Conservation (phyloP, 2,888 invertebrate species). For the Tanytarsus gracilentus region DNA sequence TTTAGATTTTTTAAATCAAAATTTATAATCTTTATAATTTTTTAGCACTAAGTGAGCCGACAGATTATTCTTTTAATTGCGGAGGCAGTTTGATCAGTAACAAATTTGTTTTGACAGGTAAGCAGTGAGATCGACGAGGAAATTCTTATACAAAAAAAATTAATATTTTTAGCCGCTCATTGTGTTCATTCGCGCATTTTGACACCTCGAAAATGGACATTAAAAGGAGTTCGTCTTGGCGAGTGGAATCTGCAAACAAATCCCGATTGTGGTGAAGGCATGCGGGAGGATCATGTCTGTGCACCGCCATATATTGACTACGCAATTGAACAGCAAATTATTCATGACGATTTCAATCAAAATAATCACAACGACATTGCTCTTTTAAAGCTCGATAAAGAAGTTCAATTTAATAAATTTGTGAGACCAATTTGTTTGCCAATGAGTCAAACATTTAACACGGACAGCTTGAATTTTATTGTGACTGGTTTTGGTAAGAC, state of each 20-base stretch:
- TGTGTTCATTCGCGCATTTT: background rate
- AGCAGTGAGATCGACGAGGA: too few relatives aligned
- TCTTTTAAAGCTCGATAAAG: conserved; percentile 36
- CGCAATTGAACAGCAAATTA: conserved; percentile 34
- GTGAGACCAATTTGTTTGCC: conserved; percentile 30
- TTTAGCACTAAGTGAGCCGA: background rate
- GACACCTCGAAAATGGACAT: background rate
- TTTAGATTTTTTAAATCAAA: background rate
- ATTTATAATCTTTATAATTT: background rate
- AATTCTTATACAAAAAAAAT: too few relatives aligned
- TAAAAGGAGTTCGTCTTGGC: conserved; percentile 32
- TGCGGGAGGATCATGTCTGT: conserved; percentile 35
- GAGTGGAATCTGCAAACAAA: conserved; percentile 33
- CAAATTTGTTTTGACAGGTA: background rate
- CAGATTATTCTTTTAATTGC: background rate
- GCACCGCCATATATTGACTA: conserved; percentile 38
- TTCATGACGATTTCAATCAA: conserved; percentile 35
- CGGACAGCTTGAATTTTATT: conserved; percentile 38
- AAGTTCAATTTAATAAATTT: conserved; percentile 33
- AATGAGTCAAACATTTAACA: conserved; percentile 33
- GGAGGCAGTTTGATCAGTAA: background rate
- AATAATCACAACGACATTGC: conserved; percentile 41
- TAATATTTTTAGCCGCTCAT: conserved; percentile 9
- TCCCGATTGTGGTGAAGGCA: conserved; percentile 32
- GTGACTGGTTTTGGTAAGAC: conserved; percentile 53